Evolutionary conservation across 2,888 invertebrate genomes (phyloP).

Genomic region (Hesperia comma): DNA sequence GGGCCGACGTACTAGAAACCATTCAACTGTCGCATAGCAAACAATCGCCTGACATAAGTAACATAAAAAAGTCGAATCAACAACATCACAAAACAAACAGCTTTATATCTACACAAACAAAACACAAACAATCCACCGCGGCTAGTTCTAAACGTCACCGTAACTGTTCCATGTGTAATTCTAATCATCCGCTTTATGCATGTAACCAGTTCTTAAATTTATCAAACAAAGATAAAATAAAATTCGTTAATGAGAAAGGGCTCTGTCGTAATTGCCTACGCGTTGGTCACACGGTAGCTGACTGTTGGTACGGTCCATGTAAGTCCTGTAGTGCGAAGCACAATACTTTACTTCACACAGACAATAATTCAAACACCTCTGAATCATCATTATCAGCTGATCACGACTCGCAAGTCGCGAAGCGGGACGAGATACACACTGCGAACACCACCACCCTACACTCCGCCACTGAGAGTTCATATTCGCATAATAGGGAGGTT

Average conservation of each 20-base stretch:
- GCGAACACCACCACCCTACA: conserved; percentile 17
- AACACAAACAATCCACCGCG: conserved; percentile 25
- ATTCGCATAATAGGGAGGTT: conserved; percentile 1
- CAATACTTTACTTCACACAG: conserved; percentile 36
- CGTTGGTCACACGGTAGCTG: conserved; percentile 33
- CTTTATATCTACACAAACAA: conserved; percentile 35
- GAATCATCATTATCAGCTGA: conserved; percentile 3
- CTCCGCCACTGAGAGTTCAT: conserved; percentile 21
- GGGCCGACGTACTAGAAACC: conserved; percentile 44
- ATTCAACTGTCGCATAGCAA: conserved; percentile 37
- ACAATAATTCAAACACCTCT: conserved; percentile 2
- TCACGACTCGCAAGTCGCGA: background rate
- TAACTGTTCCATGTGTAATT: conserved; percentile 38
- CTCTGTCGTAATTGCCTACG: conserved; percentile 43
- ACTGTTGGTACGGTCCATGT: conserved; percentile 40
- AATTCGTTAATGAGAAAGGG: conserved; percentile 36
- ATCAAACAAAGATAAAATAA: conserved; percentile 34
- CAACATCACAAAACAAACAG: conserved; percentile 33
- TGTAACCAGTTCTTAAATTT: conserved; percentile 39
- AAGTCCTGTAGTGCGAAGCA: conserved; percentile 38
- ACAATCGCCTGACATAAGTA: background rate
- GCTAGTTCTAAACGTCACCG: conserved; percentile 34
- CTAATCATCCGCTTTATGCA: conserved; percentile 41
- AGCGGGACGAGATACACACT: background rate
- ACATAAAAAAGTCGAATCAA: conserved; percentile 9